Evolutionary conservation across 2,888 invertebrate species (phyloP), one percentile per base, ranked within the genome.

Genomic region (Matsumyia berberina): DNA sequence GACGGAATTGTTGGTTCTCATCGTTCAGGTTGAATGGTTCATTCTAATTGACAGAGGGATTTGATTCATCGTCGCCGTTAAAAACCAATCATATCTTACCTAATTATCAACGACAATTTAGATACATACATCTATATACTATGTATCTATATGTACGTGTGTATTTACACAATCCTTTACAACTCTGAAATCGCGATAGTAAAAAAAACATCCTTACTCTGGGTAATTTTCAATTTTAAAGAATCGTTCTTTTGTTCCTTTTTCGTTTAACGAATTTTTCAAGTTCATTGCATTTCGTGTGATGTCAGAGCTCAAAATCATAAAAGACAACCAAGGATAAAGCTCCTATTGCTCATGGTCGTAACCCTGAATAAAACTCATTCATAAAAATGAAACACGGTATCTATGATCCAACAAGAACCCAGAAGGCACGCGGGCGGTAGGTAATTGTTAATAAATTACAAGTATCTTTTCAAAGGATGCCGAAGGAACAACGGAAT

Each of bases 401-500:
- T 9, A 70, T 62, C 42, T 44, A 35, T 35, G 49, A 79, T 49
- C 29, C 53, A 19, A 33, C 29, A 55, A 11, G 58, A 19, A 31
- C 49, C 49, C 37, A 53, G 8, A 42, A 67, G 49, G 24, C 67
- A 60, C 15, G 8, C 17, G 15, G n/a, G 19, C 12, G 24, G 44
- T 72, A 66, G 15, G 44, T 72, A 66, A 83, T 74, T 70, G 62
- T 51, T 57, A 73, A 73, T 69, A 79, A 79, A 83, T 83, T 73
- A 42, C 19, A n/a, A 67, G 24, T n/a, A 8, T 17, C 37, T 66
- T 11, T 46, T 37, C 12, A 72, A 62, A 67, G 64, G 37, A 64
- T 42, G n/a, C 8, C n/a, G 31, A 7, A 11, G 42, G 9, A n/a
- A 44, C 12, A n/a, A 46, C 4, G 24, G n/a, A 81, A 60, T 37